Evolutionary conservation across 2,797 vertebrate species (phyloP).

Genomic region (Pantherophis vulpinus): DNA sequence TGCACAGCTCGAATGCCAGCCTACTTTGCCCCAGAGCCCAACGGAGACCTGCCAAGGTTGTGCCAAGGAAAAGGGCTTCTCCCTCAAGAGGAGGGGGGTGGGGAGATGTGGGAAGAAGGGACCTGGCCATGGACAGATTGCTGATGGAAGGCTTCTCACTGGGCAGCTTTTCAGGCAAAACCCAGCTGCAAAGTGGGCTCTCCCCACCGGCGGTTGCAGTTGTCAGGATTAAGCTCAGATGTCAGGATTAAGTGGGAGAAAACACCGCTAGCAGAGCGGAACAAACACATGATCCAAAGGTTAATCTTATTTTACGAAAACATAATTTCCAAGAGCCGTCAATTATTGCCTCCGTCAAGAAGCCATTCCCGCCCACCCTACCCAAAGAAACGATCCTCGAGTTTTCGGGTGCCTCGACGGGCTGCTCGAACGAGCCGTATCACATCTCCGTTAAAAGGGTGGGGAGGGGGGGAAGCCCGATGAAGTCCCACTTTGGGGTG

Average conservation of each 20-base stretch:
- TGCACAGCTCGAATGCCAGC: too few species aligned
- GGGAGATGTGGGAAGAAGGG: neutral
- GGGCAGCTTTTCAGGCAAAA: neutral
- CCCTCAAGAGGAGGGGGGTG: neutral
- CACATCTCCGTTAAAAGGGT: slow-evolving; percentile 62
- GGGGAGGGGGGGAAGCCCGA: slow-evolving; percentile 39
- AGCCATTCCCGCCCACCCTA: neutral
- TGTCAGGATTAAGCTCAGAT: slow-evolving; percentile 13
- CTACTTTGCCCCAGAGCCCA: neutral
- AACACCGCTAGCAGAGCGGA: slow-evolving; percentile 8
- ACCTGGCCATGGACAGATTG: too few species aligned
- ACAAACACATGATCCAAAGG: slow-evolving; percentile 34
- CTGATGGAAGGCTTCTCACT: neutral
- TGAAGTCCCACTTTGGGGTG: slow-evolving; percentile 36
- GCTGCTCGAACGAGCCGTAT: slow-evolving; percentile 50
- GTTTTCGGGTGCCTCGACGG: slow-evolving; percentile 48
- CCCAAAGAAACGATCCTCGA: neutral
- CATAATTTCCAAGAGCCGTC: slow-evolving; percentile 49
- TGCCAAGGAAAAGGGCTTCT: neutral
- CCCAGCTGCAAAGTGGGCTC: slow-evolving; percentile 48
- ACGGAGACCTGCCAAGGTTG: neutral
- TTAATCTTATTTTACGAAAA: slow-evolving; percentile 46
- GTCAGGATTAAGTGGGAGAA: neutral
- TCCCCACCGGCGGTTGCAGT: slow-evolving; percentile 16
- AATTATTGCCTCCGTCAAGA: slow-evolving; percentile 54